phyloP scores from a whole-genome alignment of 1,140 invertebrate species.

The Coelopa frigida region DNA sequence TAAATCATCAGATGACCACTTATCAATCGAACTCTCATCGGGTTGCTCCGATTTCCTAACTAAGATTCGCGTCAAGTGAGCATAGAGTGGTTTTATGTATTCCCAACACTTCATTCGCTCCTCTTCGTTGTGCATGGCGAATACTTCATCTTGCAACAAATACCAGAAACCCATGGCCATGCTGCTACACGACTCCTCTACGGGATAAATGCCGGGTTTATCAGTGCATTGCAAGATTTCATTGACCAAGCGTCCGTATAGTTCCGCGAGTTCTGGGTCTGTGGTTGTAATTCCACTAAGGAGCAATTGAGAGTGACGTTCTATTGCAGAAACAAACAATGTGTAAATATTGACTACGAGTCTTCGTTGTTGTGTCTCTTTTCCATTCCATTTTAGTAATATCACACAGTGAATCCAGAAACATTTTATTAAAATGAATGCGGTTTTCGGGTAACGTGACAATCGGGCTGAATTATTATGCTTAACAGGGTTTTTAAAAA shows the following conservation, averaged over 20 bases:
- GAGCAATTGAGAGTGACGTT: slow-evolving; percentile 58
- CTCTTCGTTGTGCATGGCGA: slow-evolving; percentile 32
- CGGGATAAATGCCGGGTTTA: slow-evolving; percentile 72
- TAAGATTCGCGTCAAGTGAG: slow-evolving; percentile 37
- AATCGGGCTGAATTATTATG: slow-evolving; percentile 52
- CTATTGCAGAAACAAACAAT: slow-evolving; percentile 56
- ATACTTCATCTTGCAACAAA: slow-evolving; percentile 59
- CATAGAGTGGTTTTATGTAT: slow-evolving; percentile 39
- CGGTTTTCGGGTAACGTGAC: slow-evolving; percentile 48
- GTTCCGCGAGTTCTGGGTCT: slow-evolving; percentile 40
- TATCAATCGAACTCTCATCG: slow-evolving; percentile 36
- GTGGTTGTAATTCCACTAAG: slow-evolving; percentile 48
- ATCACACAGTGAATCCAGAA: slow-evolving; percentile 30
- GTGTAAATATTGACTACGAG: slow-evolving; percentile 52
- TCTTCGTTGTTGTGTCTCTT: slow-evolving; percentile 45
- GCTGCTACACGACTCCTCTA: slow-evolving; percentile 75
- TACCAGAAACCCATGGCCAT: slow-evolving; percentile 88
- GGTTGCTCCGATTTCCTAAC: slow-evolving; percentile 41
- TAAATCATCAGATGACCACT: slow-evolving; percentile 60
- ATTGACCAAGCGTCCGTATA: slow-evolving; percentile 46
- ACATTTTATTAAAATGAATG: slow-evolving; percentile 49
- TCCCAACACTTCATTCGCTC: slow-evolving; percentile 35
- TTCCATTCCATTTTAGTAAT: slow-evolving; percentile 43
- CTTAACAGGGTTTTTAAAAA: slow-evolving; percentile 55
- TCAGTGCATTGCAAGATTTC: slow-evolving; percentile 64